These are phyloP conservation scores for Riparia riparia DNA, from an alignment of 2,113 vertebrate species.

Conservation along the genomic window DNA sequence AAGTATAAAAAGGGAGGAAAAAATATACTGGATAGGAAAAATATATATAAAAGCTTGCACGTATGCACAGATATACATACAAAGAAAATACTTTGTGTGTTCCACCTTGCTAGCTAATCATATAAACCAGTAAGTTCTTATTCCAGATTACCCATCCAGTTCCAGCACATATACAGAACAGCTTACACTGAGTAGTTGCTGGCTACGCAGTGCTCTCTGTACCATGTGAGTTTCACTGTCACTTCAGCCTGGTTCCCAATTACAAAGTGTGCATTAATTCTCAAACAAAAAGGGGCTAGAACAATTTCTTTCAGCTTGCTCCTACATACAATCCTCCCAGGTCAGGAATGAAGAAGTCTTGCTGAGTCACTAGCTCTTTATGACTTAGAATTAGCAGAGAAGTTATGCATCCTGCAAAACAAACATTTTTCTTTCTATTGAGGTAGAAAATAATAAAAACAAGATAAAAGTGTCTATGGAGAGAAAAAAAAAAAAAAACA, in stretches of 20 bases:
- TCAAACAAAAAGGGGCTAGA: background rate
- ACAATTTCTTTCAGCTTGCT: background rate
- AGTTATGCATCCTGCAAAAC: background rate
- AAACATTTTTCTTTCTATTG: background rate
- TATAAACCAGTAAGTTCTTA: background rate
- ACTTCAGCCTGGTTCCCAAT: background rate
- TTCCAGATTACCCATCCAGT: background rate
- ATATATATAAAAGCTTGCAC: fast-evolving
- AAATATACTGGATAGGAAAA: background rate
- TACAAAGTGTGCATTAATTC: background rate
- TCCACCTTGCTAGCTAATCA: background rate
- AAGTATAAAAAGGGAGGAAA: background rate
- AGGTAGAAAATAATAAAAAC: background rate
- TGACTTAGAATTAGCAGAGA: background rate
- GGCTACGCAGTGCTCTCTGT: background rate
- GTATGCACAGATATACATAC: background rate
- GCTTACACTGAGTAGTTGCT: background rate
- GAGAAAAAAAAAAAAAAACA: background rate
- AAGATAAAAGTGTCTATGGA: background rate
- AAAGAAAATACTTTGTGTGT: background rate
- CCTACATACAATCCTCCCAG: background rate
- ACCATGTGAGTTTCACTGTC: fast-evolving
- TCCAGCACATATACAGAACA: background rate
- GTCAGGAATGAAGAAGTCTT: background rate
- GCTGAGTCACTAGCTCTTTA: background rate